A percentile compares a stretch with the other conserved stretches of the same genome.
phyloP scores from a whole-genome alignment of 23 tunicate genomes.

The Clavelina lepadiformis region DNA sequence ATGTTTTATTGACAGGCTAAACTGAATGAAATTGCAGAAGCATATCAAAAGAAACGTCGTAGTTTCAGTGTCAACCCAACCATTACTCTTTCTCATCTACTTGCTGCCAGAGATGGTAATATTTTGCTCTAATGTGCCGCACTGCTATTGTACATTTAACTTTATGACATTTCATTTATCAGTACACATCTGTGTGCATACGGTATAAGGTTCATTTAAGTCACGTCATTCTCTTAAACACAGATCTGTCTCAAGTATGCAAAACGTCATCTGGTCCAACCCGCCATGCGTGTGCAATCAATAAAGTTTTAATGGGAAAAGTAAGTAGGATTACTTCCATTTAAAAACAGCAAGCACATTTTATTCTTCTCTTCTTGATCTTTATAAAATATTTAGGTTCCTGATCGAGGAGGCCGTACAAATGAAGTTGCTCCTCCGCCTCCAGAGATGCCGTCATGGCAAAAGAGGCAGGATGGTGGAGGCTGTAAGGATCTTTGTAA shows the following conservation, averaged over 20 bases:
- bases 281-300: slow-evolving; percentile 63
- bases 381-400: too few species aligned
- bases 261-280: slow-evolving; percentile 81
- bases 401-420: slow-evolving; percentile 85
- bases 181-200: too few species aligned
- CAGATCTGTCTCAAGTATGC: slow-evolving; percentile 71
- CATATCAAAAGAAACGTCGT: slow-evolving; percentile 58
- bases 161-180: not conserved
- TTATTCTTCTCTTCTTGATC: too few species aligned
- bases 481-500: slow-evolving; percentile 6
- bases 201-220: too few species aligned
- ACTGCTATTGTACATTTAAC: slow-evolving; percentile 1
- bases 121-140: not conserved
- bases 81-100: slow-evolving; percentile 38
- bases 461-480: slow-evolving; percentile 69
- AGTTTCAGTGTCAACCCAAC: slow-evolving; percentile 20
- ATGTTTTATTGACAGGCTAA: slow-evolving; percentile 54
- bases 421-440: slow-evolving; percentile 74
- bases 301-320: slow-evolving; percentile 76
- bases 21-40: slow-evolving; percentile 37
- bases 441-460: slow-evolving; percentile 95
- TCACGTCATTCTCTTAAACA: not conserved
- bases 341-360: too few species aligned
- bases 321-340: too few species aligned
- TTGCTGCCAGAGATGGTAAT: slow-evolving; percentile 84